Percentiles rank a stretch among this genome's conserved stretches.
Evolutionary conservation across 2,797 vertebrate genomes (phyloP).

Genomic region (Spondyliosoma cantharus): DNA sequence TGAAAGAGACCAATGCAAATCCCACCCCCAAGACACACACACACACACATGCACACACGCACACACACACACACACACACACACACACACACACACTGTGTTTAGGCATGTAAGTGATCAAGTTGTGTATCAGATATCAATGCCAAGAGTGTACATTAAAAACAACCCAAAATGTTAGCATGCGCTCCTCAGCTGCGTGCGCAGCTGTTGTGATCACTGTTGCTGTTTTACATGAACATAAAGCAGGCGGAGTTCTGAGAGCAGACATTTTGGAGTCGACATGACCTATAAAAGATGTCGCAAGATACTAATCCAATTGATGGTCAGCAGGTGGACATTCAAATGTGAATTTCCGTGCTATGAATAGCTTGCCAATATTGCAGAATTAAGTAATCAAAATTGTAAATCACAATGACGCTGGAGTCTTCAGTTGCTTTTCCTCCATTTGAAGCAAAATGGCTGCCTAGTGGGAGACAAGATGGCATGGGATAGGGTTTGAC

Average conservation of each 20-base stretch:
- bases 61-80: no score
- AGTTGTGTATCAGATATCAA: background rate
- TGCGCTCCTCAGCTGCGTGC: background rate
- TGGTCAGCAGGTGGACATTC: constrained; percentile 6
- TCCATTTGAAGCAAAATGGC: constrained; percentile 59
- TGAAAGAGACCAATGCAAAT: no score
- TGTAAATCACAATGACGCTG: constrained; percentile 15
- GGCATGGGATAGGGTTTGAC: constrained; percentile 69
- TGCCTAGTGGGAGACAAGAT: constrained; percentile 51
- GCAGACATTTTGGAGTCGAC: background rate
- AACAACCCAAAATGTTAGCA: background rate
- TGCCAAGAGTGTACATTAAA: background rate
- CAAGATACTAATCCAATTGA: background rate
- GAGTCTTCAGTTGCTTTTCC: constrained; percentile 36
- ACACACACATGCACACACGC: no score
- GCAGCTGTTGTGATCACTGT: background rate
- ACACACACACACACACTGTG: background rate
- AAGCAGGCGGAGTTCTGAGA: background rate
- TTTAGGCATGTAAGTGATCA: background rate
- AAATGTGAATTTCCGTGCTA: background rate
- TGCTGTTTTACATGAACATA: background rate
- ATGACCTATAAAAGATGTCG: no score
- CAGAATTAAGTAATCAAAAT: constrained; percentile 29
- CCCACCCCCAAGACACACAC: no score
- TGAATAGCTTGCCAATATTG: background rate